Percentiles rank a stretch among this genome's conserved stretches.
Evolutionary conservation across 2,113 vertebrate species (phyloP).

Genomic region (Hassar affinis): DNA sequence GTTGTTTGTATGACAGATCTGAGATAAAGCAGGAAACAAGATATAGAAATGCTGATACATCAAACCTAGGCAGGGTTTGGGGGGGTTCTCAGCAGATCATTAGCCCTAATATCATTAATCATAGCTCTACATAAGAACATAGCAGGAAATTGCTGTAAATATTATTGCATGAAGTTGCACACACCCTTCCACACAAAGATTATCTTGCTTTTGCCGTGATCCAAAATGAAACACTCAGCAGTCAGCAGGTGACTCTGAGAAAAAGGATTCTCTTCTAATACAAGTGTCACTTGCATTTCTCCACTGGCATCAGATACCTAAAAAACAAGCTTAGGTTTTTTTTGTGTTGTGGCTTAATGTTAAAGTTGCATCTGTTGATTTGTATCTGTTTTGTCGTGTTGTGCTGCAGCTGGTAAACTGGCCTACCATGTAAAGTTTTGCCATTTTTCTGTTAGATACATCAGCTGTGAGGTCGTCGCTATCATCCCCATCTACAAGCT

Average conservation of each 20-base stretch:
- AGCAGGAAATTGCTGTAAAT: neutral
- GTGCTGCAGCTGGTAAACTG: conserved; percentile 14
- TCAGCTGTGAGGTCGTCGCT: conserved; percentile 79
- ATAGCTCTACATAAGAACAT: neutral
- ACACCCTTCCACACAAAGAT: conserved; percentile 95
- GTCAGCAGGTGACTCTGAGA: conserved; percentile 77
- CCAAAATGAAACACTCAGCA: conserved; percentile 90
- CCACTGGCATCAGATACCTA: conserved; percentile 89
- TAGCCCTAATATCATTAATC: neutral
- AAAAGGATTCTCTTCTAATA: conserved; percentile 87
- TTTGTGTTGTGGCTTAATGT: conserved; percentile 74
- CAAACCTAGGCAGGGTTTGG: too few species aligned
- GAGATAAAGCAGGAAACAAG: neutral
- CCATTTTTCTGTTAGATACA: conserved; percentile 83
- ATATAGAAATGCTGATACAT: neutral
- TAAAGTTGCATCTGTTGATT: neutral
- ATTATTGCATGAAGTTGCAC: neutral
- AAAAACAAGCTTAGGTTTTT: conserved; percentile 48
- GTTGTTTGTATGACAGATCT: neutral
- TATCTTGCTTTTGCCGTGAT: conserved; percentile 79
- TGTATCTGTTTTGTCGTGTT: neutral
- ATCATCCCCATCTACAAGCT: conserved; percentile 67
- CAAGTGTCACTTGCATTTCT: conserved; percentile 77
- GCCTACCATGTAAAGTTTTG: conserved; percentile 86
- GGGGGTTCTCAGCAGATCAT: neutral